phyloP scores from a whole-genome alignment of 2,797 vertebrate species.

The Falco berigora region DNA sequence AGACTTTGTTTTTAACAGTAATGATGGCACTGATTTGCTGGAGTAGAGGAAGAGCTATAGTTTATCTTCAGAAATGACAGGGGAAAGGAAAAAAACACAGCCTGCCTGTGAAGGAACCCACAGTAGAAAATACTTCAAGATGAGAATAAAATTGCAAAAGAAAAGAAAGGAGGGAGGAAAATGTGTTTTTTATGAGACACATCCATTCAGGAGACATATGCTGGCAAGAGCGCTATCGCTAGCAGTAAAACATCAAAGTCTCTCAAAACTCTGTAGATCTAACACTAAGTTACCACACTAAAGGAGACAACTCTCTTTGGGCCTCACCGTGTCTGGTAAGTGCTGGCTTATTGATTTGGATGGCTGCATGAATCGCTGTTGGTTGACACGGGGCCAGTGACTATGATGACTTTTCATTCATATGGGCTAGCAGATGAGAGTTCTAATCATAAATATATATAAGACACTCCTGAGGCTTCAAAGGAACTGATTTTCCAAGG shows the following conservation, averaged over 20 bases:
- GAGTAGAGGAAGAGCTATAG: not conserved
- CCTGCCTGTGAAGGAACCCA: not conserved
- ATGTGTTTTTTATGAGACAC: not conserved
- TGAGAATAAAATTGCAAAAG: not conserved
- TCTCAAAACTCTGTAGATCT: not conserved
- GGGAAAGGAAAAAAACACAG: not conserved
- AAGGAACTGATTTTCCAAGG: not conserved
- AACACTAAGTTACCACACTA: not conserved
- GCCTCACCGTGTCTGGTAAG: not conserved
- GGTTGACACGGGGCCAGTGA: not conserved
- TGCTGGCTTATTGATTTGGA: not conserved
- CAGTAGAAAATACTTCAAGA: not conserved
- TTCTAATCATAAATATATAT: not conserved
- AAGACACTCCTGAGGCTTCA: not conserved
- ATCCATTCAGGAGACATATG: not conserved
- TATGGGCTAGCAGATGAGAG: not conserved
- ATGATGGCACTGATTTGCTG: not conserved
- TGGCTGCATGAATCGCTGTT: not conserved
- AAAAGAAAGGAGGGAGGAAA: not conserved
- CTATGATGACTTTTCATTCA: not conserved
- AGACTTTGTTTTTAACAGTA: not conserved
- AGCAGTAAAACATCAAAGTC: not conserved
- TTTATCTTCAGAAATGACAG: not conserved
- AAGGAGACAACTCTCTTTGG: not conserved
- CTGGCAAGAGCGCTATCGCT: not conserved